A percentile compares a stretch with the other conserved stretches of the same genome.
These are phyloP conservation scores for Erpornis zantholeuca DNA, from an alignment of 2,113 vertebrate species.

Conservation along the genomic window DNA sequence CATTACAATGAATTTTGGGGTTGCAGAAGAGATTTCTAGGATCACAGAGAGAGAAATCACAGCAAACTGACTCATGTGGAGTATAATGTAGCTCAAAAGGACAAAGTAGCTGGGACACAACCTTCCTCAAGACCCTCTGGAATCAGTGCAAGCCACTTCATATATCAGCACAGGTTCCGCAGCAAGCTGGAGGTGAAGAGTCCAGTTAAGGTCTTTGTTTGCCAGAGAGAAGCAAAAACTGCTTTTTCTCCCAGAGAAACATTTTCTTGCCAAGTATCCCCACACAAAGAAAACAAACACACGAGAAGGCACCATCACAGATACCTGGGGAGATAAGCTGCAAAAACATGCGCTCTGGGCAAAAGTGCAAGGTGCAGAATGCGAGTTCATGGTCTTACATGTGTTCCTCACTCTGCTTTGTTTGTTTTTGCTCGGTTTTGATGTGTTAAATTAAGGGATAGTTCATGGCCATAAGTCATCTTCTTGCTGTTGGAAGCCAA, in stretches of 20 bases:
- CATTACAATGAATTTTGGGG: background rate
- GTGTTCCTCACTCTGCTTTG: conserved; percentile 35
- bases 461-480: conserved; percentile 59
- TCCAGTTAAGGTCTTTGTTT: background rate
- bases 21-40: background rate
- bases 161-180: background rate
- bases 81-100: background rate
- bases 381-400: conserved; percentile 56
- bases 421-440: conserved; percentile 63
- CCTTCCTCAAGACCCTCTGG: background rate
- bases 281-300: conserved; percentile 62
- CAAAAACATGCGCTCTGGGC: conserved; percentile 51
- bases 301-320: conserved; percentile 29
- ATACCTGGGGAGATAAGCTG: conserved; percentile 41
- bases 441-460: conserved; percentile 67
- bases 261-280: conserved; percentile 50
- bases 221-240: conserved; percentile 20
- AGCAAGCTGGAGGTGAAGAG: background rate
- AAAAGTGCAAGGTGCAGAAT: conserved; percentile 60
- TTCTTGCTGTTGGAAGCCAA: conserved; percentile 50
- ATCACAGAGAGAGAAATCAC: background rate
- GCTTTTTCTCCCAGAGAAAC: conserved; percentile 41
- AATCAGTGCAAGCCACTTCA: background rate
- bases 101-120: background rate
- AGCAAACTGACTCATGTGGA: background rate